phyloP scores from a whole-genome alignment of 2,888 invertebrate genomes.

The Aleiodes testaceus region DNA sequence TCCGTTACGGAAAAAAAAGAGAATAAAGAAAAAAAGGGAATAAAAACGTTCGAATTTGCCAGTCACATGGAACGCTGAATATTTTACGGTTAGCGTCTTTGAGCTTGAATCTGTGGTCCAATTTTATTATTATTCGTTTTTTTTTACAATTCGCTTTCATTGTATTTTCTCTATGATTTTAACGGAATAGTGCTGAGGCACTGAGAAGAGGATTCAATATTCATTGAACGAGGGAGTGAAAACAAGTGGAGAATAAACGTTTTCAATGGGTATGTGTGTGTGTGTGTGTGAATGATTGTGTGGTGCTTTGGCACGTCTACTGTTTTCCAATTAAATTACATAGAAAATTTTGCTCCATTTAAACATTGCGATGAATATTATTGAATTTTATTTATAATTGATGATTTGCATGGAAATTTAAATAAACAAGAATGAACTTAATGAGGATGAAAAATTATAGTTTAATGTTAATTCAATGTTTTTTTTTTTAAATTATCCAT shows the following conservation, averaged over 20 bases:
- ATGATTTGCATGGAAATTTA: too few relatives aligned
- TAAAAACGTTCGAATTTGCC: constrained; percentile 4
- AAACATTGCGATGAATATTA: too few relatives aligned
- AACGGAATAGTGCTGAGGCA: background rate
- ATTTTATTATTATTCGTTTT: background rate
- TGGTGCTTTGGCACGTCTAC: background rate
- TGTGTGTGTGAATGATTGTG: too few relatives aligned
- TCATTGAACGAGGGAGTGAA: constrained; percentile 1
- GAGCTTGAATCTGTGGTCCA: constrained; percentile 8
- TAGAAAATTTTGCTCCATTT: too few relatives aligned
- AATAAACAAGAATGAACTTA: too few relatives aligned
- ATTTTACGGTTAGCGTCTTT: constrained; percentile 19
- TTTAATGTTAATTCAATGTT: too few relatives aligned
- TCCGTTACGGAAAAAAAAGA: background rate
- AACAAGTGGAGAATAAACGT: background rate
- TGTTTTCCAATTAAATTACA: too few relatives aligned
- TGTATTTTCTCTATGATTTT: background rate
- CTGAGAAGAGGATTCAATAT: constrained; percentile 24
- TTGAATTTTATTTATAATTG: too few relatives aligned
- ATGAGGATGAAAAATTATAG: too few relatives aligned
- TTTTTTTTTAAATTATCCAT: too few relatives aligned
- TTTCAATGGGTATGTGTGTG: background rate
- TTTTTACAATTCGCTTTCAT: too few relatives aligned
- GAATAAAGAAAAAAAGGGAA: too few relatives aligned
- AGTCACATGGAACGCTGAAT: background rate